These are phyloP conservation scores for Diadema setosum DNA, from an alignment of 35 echinoderm and acorn worm species.

Conservation along the genomic window DNA sequence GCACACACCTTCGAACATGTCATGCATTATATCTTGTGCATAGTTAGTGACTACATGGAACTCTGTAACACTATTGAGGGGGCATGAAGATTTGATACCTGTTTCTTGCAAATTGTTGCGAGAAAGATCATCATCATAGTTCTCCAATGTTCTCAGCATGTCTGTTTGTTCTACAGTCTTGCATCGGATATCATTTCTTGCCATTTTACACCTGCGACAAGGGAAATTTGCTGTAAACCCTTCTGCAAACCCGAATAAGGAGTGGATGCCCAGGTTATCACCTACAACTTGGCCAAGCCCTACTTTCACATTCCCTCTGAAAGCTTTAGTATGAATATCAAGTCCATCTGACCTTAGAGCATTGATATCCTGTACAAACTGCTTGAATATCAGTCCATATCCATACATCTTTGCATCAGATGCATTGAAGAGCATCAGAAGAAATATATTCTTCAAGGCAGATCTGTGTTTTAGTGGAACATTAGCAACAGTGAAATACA, in stretches of 20 bases:
- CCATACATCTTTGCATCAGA: too few relatives aligned
- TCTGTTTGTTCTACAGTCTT: neutral
- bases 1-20: neutral
- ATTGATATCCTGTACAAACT: too few relatives aligned
- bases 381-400: too few relatives aligned
- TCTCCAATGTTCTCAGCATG: neutral
- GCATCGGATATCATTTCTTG: too few relatives aligned
- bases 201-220: too few relatives aligned
- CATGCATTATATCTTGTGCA: neutral
- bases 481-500: too few relatives aligned
- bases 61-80: neutral
- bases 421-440: too few relatives aligned
- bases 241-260: too few relatives aligned
- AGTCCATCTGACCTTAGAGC: neutral
- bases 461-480: neutral
- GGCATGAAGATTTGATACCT: slow-evolving; percentile 36
- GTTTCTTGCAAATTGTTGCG: neutral
- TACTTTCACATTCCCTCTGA: slow-evolving; percentile 44
- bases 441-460: neutral
- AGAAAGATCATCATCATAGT: slow-evolving; percentile 22
- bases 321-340: neutral
- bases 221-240: too few relatives aligned
- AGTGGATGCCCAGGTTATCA: too few relatives aligned
- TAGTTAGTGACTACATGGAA: neutral
- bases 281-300: slow-evolving; percentile 37